These are phyloP conservation scores for Osmoderma eremita DNA, from an alignment of 2,888 invertebrate genomes.

Conservation along the genomic window DNA sequence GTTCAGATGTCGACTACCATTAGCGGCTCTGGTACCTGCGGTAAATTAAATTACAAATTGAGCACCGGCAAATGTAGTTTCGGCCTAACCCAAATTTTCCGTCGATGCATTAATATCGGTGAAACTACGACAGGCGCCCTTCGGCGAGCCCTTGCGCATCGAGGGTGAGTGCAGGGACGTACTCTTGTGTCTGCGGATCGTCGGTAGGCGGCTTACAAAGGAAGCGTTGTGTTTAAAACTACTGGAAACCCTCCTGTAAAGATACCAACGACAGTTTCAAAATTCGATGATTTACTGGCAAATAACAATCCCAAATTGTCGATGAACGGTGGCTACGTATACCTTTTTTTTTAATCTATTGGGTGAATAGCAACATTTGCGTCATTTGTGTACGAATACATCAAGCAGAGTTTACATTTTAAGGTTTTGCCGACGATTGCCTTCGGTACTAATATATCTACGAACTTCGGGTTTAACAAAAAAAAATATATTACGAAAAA, in stretches of 20 bases:
- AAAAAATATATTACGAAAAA: too few species aligned
- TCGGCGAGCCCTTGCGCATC: constrained; percentile 65
- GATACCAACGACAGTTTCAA: background rate
- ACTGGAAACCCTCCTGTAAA: constrained; percentile 75
- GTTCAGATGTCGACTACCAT: constrained; percentile 69
- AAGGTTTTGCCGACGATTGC: too few species aligned
- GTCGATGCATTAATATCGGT: constrained; percentile 79
- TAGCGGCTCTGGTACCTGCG: constrained; percentile 61
- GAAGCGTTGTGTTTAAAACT: constrained; percentile 95
- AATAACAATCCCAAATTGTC: too few species aligned
- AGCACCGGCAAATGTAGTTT: constrained; percentile 2
- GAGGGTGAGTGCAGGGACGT: constrained; percentile 81
- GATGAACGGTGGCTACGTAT: too few species aligned
- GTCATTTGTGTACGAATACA: too few species aligned
- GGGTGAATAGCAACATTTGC: too few species aligned
- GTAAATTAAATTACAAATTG: constrained; percentile 33
- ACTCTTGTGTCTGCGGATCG: constrained; percentile 84
- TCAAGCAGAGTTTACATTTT: too few species aligned
- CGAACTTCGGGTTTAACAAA: too few species aligned
- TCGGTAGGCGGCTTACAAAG: constrained; percentile 90
- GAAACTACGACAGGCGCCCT: constrained; percentile 67
- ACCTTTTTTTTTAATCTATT: too few species aligned
- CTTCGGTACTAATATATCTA: too few species aligned
- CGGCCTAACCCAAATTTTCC: constrained; percentile 75
- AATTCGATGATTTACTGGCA: too few species aligned